Conservation (phyloP, 2,113 vertebrate genomes). For the Pygoscelis adeliae region DNA sequence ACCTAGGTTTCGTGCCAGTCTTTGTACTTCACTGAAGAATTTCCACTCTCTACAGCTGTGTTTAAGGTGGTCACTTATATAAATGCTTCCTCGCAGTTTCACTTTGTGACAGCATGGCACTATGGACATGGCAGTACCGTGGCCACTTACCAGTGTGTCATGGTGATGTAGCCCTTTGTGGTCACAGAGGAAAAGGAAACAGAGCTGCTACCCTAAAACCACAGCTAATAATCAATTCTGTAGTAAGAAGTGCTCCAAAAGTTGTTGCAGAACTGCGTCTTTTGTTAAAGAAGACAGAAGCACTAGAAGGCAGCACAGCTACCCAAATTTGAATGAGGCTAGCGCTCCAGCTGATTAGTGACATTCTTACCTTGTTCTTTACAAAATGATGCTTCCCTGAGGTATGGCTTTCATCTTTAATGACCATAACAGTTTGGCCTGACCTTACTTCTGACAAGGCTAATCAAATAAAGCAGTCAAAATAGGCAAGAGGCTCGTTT, state of each 20-base stretch:
- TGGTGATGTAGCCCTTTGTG: neutral
- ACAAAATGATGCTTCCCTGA: neutral
- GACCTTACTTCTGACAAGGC: neutral
- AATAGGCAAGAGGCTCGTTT: neutral
- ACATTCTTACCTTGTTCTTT: neutral
- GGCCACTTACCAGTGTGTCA: fast-evolving
- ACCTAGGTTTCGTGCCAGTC: neutral
- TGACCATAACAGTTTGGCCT: neutral
- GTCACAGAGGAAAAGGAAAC: neutral
- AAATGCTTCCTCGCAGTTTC: neutral
- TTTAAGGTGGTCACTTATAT: neutral
- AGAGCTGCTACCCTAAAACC: neutral
- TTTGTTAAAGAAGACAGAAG: neutral
- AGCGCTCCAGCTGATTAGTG: neutral
- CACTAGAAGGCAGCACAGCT: neutral
- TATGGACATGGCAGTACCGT: fast-evolving
- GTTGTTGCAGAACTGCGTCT: neutral
- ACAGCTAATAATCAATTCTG: neutral
- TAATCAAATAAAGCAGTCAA: neutral
- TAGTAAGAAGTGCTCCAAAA: neutral
- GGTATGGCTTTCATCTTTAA: neutral
- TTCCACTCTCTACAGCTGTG: neutral
- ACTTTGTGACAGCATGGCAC: neutral
- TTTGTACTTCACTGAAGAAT: neutral
- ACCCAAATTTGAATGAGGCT: neutral